These are phyloP conservation scores for Drosophila lutescens DNA, from an alignment of 2,888 invertebrate species.

Conservation along the genomic window DNA sequence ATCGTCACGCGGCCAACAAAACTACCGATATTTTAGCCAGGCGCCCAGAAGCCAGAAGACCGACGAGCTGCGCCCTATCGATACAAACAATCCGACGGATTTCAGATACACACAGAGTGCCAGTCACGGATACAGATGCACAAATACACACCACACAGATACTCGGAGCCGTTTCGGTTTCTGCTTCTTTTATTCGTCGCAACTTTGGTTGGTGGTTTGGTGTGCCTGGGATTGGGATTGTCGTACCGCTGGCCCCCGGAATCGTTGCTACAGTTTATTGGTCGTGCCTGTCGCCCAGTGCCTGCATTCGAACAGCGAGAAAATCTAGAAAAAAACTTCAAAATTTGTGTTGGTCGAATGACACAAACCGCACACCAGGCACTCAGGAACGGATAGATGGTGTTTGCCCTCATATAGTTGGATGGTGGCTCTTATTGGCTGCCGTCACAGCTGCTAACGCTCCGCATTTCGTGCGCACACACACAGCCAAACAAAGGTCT, in stretches of 20 bases:
- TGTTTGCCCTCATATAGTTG: constrained; percentile 81
- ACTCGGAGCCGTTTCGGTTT: constrained; percentile 13
- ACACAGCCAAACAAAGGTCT: constrained; percentile 16
- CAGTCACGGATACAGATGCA: constrained; percentile 8
- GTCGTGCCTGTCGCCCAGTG: constrained; percentile 79
- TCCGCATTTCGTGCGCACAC: constrained; percentile 35
- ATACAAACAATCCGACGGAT: constrained; percentile 22
- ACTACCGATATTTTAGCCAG: constrained; percentile 84
- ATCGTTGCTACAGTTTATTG: constrained; percentile 71
- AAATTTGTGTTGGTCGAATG: constrained; percentile 85
- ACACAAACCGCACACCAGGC: constrained; percentile 82
- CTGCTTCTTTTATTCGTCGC: constrained; percentile 80
- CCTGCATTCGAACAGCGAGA: constrained; percentile 33
- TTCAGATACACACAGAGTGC: constrained; percentile 18
- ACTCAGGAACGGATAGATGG: constrained; percentile 60
- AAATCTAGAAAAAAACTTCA: constrained; percentile 75
- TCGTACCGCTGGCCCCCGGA: constrained; percentile 32
- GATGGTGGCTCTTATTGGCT: constrained; percentile 83
- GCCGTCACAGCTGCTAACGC: constrained; percentile 67
- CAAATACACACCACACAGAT: constrained; percentile 11
- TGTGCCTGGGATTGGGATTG: constrained; percentile 48
- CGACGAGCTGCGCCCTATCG: constrained; percentile 41
- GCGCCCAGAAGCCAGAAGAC: constrained; percentile 61
- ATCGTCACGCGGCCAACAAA: constrained; percentile 69
- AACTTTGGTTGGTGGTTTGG: constrained; percentile 61